phyloP scores from a whole-genome alignment of 2,888 invertebrate species.

The Cenopis cana region DNA sequence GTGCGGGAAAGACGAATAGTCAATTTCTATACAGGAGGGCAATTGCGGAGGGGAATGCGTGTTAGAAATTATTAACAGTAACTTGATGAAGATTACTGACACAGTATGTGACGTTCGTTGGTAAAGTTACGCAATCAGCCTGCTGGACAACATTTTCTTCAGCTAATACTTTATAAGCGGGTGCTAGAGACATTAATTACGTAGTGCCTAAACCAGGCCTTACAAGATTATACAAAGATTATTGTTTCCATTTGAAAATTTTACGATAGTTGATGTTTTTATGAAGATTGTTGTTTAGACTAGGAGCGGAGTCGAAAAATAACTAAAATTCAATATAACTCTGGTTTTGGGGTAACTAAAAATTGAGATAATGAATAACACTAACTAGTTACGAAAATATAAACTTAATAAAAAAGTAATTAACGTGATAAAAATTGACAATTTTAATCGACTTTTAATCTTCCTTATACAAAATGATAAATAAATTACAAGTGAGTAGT shows the following conservation, averaged over 20 bases:
- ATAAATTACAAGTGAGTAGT: no score
- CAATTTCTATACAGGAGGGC: no score
- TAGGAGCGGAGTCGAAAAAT: constrained; percentile 16
- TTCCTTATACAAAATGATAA: no score
- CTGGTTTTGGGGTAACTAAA: constrained; percentile 27
- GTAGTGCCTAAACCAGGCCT: constrained; percentile 48
- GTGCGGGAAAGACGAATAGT: not conserved
- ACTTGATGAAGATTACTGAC: no score
- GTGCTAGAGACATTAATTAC: constrained; percentile 41
- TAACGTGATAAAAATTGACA: not conserved
- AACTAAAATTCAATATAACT: constrained; percentile 5
- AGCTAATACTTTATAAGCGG: constrained; percentile 17
- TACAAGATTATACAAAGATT: constrained; percentile 36
- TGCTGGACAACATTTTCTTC: not conserved
- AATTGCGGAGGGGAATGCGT: no score
- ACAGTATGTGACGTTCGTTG: no score
- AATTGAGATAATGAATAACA: constrained; percentile 7
- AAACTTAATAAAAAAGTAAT: not conserved
- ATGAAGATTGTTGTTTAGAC: constrained; percentile 15
- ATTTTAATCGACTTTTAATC: not conserved
- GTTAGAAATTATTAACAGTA: no score
- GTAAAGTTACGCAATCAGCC: no score
- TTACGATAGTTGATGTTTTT: constrained; percentile 36
- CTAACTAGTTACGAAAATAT: constrained; percentile 16
- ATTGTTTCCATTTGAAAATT: constrained; percentile 42